Percentiles rank a stretch among this genome's conserved stretches.
Conservation (phyloP, 2,113 vertebrate species). For the Tupaia chinensis region DNA sequence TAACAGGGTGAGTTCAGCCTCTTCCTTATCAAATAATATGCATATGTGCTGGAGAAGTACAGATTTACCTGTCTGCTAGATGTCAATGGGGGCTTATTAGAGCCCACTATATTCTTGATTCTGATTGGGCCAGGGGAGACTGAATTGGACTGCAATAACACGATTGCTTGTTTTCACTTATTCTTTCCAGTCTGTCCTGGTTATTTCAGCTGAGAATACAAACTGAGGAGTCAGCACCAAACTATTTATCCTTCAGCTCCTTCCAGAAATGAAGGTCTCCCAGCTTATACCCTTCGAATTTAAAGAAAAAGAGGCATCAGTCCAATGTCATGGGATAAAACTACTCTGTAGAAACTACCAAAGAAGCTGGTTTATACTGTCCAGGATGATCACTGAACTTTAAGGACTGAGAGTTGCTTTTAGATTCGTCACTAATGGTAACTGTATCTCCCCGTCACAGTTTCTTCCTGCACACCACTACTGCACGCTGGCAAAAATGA, state of each 20-base stretch:
- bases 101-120: not conserved
- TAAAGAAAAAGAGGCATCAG: not conserved
- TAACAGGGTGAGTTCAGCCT: constrained; percentile 26
- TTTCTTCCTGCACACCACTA: not conserved
- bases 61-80: not conserved
- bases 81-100: not conserved
- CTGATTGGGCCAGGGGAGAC: not conserved
- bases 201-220: not conserved
- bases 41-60: not conserved
- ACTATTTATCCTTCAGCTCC: not conserved
- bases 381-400: not conserved
- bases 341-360: not conserved
- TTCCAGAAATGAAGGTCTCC: not conserved
- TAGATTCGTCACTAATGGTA: not conserved
- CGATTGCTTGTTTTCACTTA: not conserved
- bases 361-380: not conserved
- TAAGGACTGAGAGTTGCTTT: not conserved
- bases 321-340: not conserved
- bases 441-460: not conserved
- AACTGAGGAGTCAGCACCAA: too few relatives aligned
- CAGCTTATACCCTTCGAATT: not conserved
- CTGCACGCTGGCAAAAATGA: not conserved
- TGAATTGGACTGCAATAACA: not conserved
- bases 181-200: not conserved
- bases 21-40: not conserved